Conservation (phyloP, 1,140 invertebrate genomes). For the Conus betulinus region DNA sequence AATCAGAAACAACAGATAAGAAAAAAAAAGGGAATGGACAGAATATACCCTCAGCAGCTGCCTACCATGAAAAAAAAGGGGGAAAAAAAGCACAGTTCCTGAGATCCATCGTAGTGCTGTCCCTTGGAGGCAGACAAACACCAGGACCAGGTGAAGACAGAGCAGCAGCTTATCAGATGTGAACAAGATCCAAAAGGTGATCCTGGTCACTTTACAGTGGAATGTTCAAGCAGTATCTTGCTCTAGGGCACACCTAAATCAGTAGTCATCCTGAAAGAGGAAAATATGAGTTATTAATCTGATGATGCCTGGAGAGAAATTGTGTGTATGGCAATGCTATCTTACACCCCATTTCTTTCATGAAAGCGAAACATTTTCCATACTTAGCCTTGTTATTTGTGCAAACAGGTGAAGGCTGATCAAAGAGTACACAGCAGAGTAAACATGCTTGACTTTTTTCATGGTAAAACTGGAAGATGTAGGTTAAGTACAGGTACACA, state of each 20-base stretch:
- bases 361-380: too few species aligned
- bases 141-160: not conserved
- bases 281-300: not conserved
- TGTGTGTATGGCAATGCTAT: too few species aligned
- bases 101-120: not conserved
- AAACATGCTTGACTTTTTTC: too few species aligned
- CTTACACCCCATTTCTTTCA: too few species aligned
- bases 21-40: slow-evolving; percentile 3
- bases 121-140: not conserved
- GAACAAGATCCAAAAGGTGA: not conserved
- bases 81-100: not conserved
- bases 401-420: too few species aligned
- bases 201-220: not conserved
- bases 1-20: not conserved
- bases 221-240: not conserved
- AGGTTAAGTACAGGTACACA: too few species aligned
- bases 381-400: too few species aligned
- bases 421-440: too few species aligned
- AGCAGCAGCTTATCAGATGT: not conserved
- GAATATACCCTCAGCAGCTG: not conserved
- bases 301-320: too few species aligned
- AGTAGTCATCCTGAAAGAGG: slow-evolving; percentile 20
- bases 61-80: not conserved
- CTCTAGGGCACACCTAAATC: not conserved
- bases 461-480: too few species aligned